Percentiles rank a stretch among this genome's conserved stretches.
Evolutionary conservation across 2,888 invertebrate species (phyloP).

Genomic region (Gerris lacustris): DNA sequence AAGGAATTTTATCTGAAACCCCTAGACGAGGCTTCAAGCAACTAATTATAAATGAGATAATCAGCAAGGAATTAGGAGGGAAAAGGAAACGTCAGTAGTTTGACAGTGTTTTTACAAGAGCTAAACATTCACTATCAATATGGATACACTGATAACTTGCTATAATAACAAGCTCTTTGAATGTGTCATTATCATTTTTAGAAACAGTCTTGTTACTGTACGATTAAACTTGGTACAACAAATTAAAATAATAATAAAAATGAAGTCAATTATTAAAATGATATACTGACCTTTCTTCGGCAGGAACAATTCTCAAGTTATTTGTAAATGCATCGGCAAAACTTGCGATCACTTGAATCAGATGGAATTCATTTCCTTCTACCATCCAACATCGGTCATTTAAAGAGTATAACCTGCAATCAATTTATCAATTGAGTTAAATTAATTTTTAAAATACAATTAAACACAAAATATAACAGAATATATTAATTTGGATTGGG

Average conservation of each 20-base stretch:
- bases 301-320: constrained; percentile 47
- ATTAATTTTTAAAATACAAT: not conserved
- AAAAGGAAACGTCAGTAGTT: too few relatives aligned
- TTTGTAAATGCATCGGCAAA: constrained; percentile 58
- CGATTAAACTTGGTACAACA: not conserved
- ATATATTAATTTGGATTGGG: not conserved
- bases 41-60: too few relatives aligned
- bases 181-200: too few relatives aligned
- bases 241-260: not conserved
- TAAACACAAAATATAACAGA: constrained; percentile 8
- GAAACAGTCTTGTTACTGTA: too few relatives aligned
- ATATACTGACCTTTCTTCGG: constrained; percentile 33
- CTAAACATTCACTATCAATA: too few relatives aligned
- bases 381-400: constrained; percentile 78
- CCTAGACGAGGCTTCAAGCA: too few relatives aligned
- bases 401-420: constrained; percentile 54
- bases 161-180: too few relatives aligned
- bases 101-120: too few relatives aligned
- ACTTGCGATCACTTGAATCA: constrained; percentile 61
- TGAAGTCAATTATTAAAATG: not conserved
- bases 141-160: too few relatives aligned
- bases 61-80: too few relatives aligned
- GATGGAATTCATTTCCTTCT: constrained; percentile 72
- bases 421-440: not conserved
- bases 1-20: too few relatives aligned